Base-by-base conservation (phyloP, 2,797 vertebrate genomes). In the Synanceia verrucosa region DNA sequence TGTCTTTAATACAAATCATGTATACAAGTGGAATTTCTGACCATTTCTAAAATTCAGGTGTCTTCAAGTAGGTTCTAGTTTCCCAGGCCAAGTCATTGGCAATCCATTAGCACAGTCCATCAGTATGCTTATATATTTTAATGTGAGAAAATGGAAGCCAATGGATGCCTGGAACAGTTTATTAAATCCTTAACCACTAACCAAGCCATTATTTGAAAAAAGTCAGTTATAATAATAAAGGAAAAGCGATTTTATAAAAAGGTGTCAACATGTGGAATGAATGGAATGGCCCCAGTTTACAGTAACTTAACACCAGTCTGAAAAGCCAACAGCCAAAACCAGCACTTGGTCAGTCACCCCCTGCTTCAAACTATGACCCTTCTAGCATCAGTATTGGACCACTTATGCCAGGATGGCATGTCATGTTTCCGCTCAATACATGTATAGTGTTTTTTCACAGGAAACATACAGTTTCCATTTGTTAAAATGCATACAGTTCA, bases 121-220 rank as follows among this genome's bases (percentile, higher is more conserved):
- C 29, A 41, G 39, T 41, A n/a, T 41, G 39, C 18, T 41, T 1
- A 41, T 0, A n/a, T 5, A 57, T 41, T 5, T 47, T 39, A 24
- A 9, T 41, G 29, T 44, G 28, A 3, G 6, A 11, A 46, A 70
- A 48, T 39, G 9, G 36, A 55, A 72, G 53, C 5, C n/a, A 55
- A 7, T 43, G 47, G 23, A 31, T 14, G 29, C 3, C 10, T 64
- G 16, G 14, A 33, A 46, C 3, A 1, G 16, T 14, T 11, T 8
- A 36, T 61, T 1, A 70, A 61, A 39, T 13, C 9, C 14, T 57
- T 55, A n/a, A n/a, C n/a, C n/a, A n/a, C n/a, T n/a, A n/a, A n/a
- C n/a, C n/a, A n/a, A 0, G 39, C 39, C 18, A 18, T 7, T 18
- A 41, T 56, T 50, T 29, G 11, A 31, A 60, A 72, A 34, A 31